Conservation (phyloP, 2,888 invertebrate genomes). For the Octodonta nipae region DNA sequence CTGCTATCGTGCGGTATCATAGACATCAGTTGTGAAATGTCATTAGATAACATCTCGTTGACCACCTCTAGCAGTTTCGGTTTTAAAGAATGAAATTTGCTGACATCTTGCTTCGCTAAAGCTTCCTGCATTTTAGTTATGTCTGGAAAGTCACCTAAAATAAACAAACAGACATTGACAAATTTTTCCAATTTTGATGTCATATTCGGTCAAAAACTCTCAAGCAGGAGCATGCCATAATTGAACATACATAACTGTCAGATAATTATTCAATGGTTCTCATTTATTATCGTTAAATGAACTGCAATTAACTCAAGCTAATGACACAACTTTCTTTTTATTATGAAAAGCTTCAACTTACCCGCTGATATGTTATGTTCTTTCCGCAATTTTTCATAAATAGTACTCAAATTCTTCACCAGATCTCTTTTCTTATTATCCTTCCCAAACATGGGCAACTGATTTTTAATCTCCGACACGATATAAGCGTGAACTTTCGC, state of each 20-base stretch:
- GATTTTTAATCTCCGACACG: slow-evolving; percentile 81
- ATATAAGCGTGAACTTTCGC: slow-evolving; percentile 98
- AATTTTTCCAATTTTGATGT: too few species aligned
- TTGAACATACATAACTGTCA: too few species aligned
- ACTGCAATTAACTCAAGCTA: too few species aligned
- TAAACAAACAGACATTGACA: too few species aligned
- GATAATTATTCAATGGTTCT: too few species aligned
- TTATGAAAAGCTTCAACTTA: background rate
- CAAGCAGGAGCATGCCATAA: too few species aligned
- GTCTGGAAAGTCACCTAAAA: slow-evolving; percentile 92
- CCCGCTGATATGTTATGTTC: slow-evolving; percentile 87
- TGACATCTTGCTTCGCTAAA: slow-evolving; percentile 78
- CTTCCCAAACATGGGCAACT: slow-evolving; percentile 94
- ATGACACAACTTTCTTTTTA: too few species aligned
- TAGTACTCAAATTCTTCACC: slow-evolving; percentile 78
- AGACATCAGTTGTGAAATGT: slow-evolving; percentile 88
- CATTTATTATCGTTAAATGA: too few species aligned
- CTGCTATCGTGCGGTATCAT: slow-evolving; percentile 60
- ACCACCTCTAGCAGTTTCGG: slow-evolving; percentile 81
- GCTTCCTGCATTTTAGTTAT: slow-evolving; percentile 84
- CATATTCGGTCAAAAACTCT: too few species aligned
- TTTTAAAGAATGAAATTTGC: slow-evolving; percentile 81
- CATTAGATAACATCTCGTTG: slow-evolving; percentile 87
- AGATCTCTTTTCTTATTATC: slow-evolving; percentile 92
- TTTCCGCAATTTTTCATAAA: slow-evolving; percentile 75